A percentile compares a stretch with the other conserved stretches of the same genome.
Evolutionary conservation across 2,888 invertebrate genomes (phyloP).

Genomic region (Epinotia demarniana): DNA sequence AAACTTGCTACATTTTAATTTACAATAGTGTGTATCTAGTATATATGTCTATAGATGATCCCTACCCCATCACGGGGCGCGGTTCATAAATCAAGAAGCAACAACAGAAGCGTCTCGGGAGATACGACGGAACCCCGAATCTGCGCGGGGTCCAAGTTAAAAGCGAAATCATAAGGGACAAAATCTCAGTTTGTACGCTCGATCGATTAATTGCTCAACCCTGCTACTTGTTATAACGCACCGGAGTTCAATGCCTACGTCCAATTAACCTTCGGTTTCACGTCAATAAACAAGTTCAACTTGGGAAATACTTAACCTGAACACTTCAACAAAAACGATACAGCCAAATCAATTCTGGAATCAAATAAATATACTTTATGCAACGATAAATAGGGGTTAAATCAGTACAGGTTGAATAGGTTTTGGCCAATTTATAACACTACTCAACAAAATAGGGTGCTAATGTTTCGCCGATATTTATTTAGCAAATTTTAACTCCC

Average conservation of each 20-base stretch:
- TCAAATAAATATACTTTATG: neutral
- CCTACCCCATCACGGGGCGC: conserved; percentile 11
- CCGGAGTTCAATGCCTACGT: too few species aligned
- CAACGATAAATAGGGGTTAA: neutral
- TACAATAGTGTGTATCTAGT: neutral
- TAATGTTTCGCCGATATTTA: too few species aligned
- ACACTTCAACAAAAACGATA: too few species aligned
- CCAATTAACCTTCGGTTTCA: too few species aligned
- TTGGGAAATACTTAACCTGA: too few species aligned
- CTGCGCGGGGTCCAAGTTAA: neutral
- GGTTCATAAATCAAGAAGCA: conserved; percentile 28
- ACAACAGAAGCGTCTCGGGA: conserved; percentile 22
- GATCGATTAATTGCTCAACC: too few species aligned
- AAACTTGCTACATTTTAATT: neutral
- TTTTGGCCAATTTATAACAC: neutral
- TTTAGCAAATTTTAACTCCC: too few species aligned
- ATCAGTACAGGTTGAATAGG: neutral
- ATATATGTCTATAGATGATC: neutral
- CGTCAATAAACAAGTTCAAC: too few species aligned
- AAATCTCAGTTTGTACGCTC: too few species aligned
- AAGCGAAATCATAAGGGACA: neutral
- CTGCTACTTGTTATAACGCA: too few species aligned
- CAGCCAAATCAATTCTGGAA: too few species aligned
- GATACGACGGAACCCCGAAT: conserved; percentile 25
- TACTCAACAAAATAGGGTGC: neutral